Evolutionary conservation across 2,797 vertebrate genomes (phyloP).

Genomic region (Bucorvus abyssinicus): DNA sequence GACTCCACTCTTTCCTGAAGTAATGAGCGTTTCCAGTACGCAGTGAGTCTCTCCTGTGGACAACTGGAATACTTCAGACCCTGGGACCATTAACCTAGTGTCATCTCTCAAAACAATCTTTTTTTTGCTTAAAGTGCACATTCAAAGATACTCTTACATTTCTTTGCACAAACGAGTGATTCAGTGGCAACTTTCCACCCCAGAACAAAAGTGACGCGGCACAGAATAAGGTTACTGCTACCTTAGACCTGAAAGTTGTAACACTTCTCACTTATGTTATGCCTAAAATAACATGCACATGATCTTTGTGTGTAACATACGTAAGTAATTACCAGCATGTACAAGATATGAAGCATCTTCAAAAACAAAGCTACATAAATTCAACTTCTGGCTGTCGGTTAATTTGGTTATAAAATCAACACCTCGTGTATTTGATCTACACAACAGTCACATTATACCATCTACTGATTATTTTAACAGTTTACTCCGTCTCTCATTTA

Average conservation of each 20-base stretch:
- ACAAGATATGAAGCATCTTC: not conserved
- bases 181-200: not conserved
- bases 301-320: not conserved
- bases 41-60: not conserved
- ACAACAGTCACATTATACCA: not conserved
- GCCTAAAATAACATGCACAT: not conserved
- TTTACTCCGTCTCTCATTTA: not conserved
- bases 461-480: not conserved
- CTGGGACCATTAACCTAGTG: not conserved
- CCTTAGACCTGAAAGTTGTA: not conserved
- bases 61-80: not conserved
- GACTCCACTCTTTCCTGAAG: not conserved
- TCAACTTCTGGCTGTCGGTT: not conserved
- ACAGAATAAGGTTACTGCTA: not conserved
- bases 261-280: not conserved
- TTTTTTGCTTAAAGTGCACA: not conserved
- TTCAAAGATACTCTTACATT: not conserved
- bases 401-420: constrained; percentile 12
- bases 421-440: not conserved
- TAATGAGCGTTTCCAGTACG: not conserved
- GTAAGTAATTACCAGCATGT: not conserved
- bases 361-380: not conserved
- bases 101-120: not conserved
- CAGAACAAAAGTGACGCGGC: not conserved
- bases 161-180: not conserved